Percentiles rank a stretch among this genome's conserved stretches.
phyloP scores from a whole-genome alignment of 2,888 invertebrate species.

The Lepas anatifera region DNA sequence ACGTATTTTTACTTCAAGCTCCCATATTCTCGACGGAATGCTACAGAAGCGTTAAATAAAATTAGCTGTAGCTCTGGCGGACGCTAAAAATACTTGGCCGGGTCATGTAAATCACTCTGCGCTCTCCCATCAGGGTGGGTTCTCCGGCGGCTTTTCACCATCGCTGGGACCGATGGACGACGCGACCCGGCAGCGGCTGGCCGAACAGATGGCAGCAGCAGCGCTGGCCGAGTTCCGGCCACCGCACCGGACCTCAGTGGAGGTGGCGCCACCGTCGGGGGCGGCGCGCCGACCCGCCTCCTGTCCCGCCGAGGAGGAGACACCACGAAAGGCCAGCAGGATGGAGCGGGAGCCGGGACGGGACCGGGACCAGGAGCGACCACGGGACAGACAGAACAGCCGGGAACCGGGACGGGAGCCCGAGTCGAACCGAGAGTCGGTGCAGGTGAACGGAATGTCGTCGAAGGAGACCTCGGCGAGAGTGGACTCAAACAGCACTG shows the following conservation, averaged over 20 bases:
- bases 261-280: not conserved
- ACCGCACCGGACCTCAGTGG: not conserved
- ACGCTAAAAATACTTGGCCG: no score
- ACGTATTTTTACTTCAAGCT: no score
- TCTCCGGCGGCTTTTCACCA: not conserved
- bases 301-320: not conserved
- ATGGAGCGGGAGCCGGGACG: not conserved
- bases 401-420: not conserved
- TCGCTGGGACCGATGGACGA: not conserved
- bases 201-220: constrained; percentile 5
- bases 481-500: no score
- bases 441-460: not conserved
- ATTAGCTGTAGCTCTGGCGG: no score
- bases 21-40: no score
- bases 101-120: no score
- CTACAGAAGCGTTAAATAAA: no score
- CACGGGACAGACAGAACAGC: no score
- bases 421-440: not conserved
- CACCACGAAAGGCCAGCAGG: not conserved
- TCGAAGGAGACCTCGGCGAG: not conserved
- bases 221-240: not conserved
- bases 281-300: not conserved
- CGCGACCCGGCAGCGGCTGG: not conserved
- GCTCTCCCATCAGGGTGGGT: no score
- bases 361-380: not conserved